Percentiles rank a stretch among this genome's conserved stretches.
Conservation (phyloP, 2,113 vertebrate genomes). For the Oreotrochilus melanogaster region DNA sequence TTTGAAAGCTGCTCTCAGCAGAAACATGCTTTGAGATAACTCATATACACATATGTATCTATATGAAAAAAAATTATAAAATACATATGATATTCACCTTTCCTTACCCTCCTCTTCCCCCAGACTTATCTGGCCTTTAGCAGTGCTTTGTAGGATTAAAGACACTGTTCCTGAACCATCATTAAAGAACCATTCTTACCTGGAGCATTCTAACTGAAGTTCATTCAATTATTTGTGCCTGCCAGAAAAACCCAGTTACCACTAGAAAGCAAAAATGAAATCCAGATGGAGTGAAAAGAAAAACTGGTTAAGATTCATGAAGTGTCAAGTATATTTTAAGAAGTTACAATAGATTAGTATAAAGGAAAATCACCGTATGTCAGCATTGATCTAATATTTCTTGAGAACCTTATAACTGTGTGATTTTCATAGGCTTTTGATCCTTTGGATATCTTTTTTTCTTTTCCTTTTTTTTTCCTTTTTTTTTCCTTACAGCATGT, state of each 20-base stretch:
- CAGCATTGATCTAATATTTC: slow-evolving; percentile 14
- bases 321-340: slow-evolving; percentile 24
- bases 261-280: slow-evolving; percentile 13
- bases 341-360: slow-evolving; percentile 8
- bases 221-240: slow-evolving; percentile 28
- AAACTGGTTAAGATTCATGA: slow-evolving; percentile 14
- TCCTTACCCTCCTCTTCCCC: not conserved
- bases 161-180: not conserved
- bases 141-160: slow-evolving; percentile 20
- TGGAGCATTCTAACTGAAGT: slow-evolving; percentile 45
- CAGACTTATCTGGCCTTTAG: not conserved
- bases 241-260: not conserved
- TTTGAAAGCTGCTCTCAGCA: not conserved
- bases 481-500: not conserved
- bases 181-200: not conserved
- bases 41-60: not conserved
- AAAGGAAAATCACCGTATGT: not conserved
- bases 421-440: slow-evolving; percentile 3
- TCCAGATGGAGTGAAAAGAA: slow-evolving; percentile 1
- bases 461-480: not conserved
- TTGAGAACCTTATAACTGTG: not conserved
- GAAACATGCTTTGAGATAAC: not conserved
- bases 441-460: not conserved
- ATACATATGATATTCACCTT: not conserved
- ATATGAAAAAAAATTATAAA: not conserved